Evolutionary conservation across 1,140 invertebrate genomes (phyloP), one percentile per base, ranked within the genome.

Genomic region (Drosophila eugracilis): DNA sequence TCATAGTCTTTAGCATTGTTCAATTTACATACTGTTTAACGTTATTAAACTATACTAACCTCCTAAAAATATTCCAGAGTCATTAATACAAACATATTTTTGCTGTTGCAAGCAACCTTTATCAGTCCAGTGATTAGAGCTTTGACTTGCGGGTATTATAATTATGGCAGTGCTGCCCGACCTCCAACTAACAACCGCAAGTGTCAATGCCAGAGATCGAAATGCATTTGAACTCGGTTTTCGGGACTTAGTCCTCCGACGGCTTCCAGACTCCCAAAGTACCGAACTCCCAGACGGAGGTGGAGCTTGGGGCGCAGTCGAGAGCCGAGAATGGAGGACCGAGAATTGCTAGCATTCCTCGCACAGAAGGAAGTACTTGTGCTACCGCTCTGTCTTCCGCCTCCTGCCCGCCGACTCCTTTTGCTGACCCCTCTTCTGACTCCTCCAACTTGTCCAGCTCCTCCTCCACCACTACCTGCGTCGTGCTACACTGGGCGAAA

Each of bases 241-340:
- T 44, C 15, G 49, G 32, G 34, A 22, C 34, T 37, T n/a, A 49
- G 47, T 45, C 21, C 24, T 19, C 24, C 15, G 57, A 57, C 39
- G 63, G 60, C 69, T 72, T 53, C 32, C 77, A 55, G 36, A 37
- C 14, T 7, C 34, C 34, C 34, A 15, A 12, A 12, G 3, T 12
- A 2, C 36, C 15, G 17, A 59, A 62, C 44, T 57, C 48, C 66
- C 72, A 78, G 80, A 81, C 89, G 75, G 70, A 85, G 89, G 75
- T 77, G 72, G 79, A 90, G 60, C 77, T 79, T 52, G 54, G 73
- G 78, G 78, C 84, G 76, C 76, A 80, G 85, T 72, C 57, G 28
- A 41, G 36, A 80, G 85, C 70, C 57, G 28, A 41, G 36, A 39
- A 21, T 30, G 10, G 34, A 37, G 26, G 14, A 5, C 15, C 49